Percentiles rank a stretch among this genome's conserved stretches.
Evolutionary conservation across 2,888 invertebrate genomes (phyloP).

Genomic region (Drosophila planitibia): DNA sequence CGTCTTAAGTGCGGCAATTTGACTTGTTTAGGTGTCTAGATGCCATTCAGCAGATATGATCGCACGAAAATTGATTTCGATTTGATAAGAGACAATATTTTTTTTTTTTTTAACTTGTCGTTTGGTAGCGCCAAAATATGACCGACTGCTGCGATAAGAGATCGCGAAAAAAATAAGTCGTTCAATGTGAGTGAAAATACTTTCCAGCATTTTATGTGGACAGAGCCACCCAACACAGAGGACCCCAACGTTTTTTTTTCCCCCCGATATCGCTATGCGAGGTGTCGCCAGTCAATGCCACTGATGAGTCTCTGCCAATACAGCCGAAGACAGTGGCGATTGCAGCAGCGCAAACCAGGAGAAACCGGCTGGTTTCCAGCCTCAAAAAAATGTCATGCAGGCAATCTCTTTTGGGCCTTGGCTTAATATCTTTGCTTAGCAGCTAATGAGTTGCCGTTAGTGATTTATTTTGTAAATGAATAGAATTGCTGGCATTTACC

Average conservation of each 20-base stretch:
- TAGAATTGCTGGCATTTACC: conserved; percentile 75
- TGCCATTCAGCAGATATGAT: conserved; percentile 62
- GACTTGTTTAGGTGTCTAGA: conserved; percentile 76
- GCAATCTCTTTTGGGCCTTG: conserved; percentile 64
- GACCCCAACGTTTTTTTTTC: neutral
- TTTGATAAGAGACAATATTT: conserved; percentile 65
- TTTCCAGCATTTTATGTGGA: conserved; percentile 35
- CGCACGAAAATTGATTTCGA: conserved; percentile 67
- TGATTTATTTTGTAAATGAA: conserved; percentile 80
- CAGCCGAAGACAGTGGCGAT: conserved; percentile 13
- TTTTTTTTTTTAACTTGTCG: conserved; percentile 37
- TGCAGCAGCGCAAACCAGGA: conserved; percentile 34
- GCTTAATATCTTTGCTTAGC: conserved; percentile 72
- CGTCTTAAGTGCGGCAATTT: conserved; percentile 70
- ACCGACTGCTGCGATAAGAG: conserved; percentile 23
- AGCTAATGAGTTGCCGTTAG: conserved; percentile 83
- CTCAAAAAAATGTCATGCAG: conserved; percentile 62
- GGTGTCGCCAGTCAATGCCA: conserved; percentile 49
- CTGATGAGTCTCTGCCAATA: conserved; percentile 39
- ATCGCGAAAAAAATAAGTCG: conserved; percentile 6
- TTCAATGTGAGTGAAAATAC: conserved; percentile 33
- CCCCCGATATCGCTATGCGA: conserved; percentile 38
- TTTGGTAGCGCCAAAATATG: conserved; percentile 70
- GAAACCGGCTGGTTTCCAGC: conserved; percentile 36
- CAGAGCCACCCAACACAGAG: conserved; percentile 23